These are phyloP conservation scores for Diabrotica undecimpunctata DNA, from an alignment of 1,140 invertebrate species.

Conservation along the genomic window DNA sequence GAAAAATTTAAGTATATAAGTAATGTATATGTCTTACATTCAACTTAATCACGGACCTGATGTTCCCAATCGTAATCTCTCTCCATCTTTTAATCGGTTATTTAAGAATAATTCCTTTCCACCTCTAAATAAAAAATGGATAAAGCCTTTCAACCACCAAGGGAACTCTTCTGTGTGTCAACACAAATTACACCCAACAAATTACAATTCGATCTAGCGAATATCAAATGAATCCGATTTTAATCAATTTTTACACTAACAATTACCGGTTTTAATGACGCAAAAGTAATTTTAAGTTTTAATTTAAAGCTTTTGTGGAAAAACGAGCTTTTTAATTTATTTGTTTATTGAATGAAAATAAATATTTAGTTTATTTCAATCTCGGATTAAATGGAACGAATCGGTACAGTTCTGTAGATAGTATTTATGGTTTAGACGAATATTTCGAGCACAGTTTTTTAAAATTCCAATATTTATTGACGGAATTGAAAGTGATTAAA, in stretches of 20 bases:
- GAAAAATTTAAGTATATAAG: no score
- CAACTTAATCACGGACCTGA: no score
- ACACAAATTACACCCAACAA: slow-evolving; percentile 31
- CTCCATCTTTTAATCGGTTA: no score
- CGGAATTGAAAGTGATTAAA: background rate
- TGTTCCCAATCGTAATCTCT: no score
- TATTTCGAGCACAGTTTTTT: background rate
- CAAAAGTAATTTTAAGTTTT: slow-evolving; percentile 38
- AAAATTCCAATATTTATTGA: background rate
- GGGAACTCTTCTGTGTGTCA: slow-evolving; percentile 27
- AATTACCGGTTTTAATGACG: slow-evolving; percentile 35
- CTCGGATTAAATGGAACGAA: background rate
- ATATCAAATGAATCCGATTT: slow-evolving; percentile 31
- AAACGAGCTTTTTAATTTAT: slow-evolving; percentile 37
- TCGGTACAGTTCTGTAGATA: background rate
- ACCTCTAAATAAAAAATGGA: slow-evolving; percentile 5
- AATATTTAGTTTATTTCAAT: slow-evolving; percentile 35
- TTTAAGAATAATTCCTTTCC: background rate
- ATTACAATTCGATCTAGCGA: slow-evolving; percentile 20
- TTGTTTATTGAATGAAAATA: slow-evolving; percentile 28
- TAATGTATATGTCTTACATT: no score
- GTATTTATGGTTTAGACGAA: background rate
- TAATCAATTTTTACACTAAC: slow-evolving; percentile 37
- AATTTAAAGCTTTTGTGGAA: slow-evolving; percentile 30
- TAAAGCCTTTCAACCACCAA: background rate